These are phyloP conservation scores for Nothura maculosa DNA, from an alignment of 2,797 vertebrate species.

Conservation along the genomic window DNA sequence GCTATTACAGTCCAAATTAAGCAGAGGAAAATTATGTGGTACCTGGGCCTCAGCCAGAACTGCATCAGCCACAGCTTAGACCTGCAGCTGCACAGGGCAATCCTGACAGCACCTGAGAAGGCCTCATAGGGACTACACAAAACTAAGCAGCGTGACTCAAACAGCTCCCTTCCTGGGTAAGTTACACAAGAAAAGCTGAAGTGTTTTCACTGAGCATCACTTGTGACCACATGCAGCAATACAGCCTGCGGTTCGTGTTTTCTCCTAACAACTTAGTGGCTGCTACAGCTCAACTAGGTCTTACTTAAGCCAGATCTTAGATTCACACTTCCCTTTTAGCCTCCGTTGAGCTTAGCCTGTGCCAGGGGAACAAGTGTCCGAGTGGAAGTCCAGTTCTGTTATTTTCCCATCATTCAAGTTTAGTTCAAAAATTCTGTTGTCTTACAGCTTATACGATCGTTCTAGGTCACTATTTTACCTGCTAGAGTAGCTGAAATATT, in stretches of 20 bases:
- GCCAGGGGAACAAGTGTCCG: neutral
- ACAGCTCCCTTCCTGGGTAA: neutral
- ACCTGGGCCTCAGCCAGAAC: neutral
- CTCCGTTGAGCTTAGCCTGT: neutral
- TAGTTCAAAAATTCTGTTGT: neutral
- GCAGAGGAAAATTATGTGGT: neutral
- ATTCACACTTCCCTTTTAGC: neutral
- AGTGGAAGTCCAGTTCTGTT: neutral
- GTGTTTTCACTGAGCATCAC: neutral
- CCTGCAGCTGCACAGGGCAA: neutral
- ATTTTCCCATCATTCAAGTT: neutral
- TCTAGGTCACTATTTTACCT: constrained; percentile 70
- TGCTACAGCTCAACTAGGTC: neutral
- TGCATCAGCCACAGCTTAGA: neutral
- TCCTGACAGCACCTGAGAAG: neutral
- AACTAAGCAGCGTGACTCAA: neutral
- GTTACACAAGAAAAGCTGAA: neutral
- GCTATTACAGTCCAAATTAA: neutral
- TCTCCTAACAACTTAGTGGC: neutral
- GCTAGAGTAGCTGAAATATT: constrained; percentile 57
- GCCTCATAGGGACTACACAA: neutral
- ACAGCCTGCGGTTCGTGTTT: neutral
- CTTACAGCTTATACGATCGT: neutral
- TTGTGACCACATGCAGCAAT: neutral
- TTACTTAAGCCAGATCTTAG: neutral